Evolutionary conservation across 92 coral and sea anemone genomes (phyloP).

Genomic region (Palythoa grandis): DNA sequence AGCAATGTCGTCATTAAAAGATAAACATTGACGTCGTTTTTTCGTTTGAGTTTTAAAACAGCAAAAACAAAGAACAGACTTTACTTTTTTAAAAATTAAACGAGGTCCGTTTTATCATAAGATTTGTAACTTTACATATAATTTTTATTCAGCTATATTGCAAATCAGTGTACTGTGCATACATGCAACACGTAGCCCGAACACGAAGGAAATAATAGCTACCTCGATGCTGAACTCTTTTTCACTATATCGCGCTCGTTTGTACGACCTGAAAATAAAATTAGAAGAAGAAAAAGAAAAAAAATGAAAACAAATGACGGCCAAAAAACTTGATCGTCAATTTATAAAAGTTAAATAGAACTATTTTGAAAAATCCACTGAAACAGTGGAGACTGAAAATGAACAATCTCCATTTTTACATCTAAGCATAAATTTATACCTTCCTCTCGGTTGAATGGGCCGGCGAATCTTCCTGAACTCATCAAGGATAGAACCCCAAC

Average conservation of each 20-base stretch:
- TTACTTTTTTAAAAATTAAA: too few species aligned
- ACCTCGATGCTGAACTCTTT: constrained; percentile 83
- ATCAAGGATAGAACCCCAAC: constrained; percentile 87
- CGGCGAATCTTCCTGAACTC: constrained; percentile 77
- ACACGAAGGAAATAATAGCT: neutral
- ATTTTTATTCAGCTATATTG: neutral
- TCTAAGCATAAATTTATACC: constrained; percentile 44
- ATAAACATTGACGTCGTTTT: too few species aligned
- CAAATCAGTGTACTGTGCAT: neutral
- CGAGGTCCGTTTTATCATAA: too few species aligned
- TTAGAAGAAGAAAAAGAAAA: neutral
- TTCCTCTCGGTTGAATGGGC: constrained; percentile 70
- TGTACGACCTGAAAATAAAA: constrained; percentile 58
- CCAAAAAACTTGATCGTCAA: neutral
- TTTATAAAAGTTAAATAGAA: too few species aligned
- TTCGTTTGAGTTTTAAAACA: too few species aligned
- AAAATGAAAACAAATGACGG: neutral
- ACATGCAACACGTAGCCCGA: neutral
- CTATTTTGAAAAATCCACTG: neutral
- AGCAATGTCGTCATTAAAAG: too few species aligned
- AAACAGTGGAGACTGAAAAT: constrained; percentile 9
- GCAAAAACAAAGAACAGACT: too few species aligned
- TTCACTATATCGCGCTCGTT: constrained; percentile 81
- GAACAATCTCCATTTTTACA: neutral
- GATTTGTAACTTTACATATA: neutral